Percentiles rank a stretch among this genome's conserved stretches.
These are phyloP conservation scores for Patella ulyssiponensis DNA, from an alignment of 2,888 invertebrate genomes.

Conservation along the genomic window DNA sequence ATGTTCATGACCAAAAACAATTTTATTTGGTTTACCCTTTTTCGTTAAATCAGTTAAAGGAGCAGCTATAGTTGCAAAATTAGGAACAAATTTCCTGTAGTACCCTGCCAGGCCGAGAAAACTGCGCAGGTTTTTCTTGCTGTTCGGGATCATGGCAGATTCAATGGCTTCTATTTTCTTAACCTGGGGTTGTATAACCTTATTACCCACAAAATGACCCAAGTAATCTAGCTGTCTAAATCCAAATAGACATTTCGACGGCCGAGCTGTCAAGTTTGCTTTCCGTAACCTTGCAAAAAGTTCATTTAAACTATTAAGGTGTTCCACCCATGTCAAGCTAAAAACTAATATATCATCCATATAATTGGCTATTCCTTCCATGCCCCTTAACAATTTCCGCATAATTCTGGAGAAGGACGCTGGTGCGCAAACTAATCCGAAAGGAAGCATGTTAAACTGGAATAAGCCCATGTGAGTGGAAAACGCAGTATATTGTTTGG, in stretches of 20 bases:
- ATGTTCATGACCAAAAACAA: conserved; percentile 32
- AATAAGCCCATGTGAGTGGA: background rate
- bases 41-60: conserved; percentile 26
- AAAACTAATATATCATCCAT: conserved; percentile 1
- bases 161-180: conserved; percentile 31
- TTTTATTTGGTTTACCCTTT: conserved; percentile 27
- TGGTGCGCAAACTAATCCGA: background rate
- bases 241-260: background rate
- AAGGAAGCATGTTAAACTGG: background rate
- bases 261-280: background rate
- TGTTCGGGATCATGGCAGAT: conserved; percentile 30
- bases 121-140: conserved; percentile 33
- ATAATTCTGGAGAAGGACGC: conserved; percentile 25
- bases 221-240: conserved; percentile 16
- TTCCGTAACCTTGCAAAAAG: background rate
- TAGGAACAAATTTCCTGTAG: conserved; percentile 37
- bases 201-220: conserved; percentile 42
- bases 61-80: conserved; percentile 30
- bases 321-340: background rate
- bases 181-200: conserved; percentile 32
- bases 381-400: conserved; percentile 7
- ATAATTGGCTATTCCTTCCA: background rate
- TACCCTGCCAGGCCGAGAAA: conserved; percentile 37
- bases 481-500: background rate
- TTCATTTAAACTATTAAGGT: background rate